Percentiles rank a stretch among this genome's conserved stretches.
These are phyloP conservation scores for Euplexia lucipara DNA, from an alignment of 2,888 invertebrate genomes.

Conservation along the genomic window DNA sequence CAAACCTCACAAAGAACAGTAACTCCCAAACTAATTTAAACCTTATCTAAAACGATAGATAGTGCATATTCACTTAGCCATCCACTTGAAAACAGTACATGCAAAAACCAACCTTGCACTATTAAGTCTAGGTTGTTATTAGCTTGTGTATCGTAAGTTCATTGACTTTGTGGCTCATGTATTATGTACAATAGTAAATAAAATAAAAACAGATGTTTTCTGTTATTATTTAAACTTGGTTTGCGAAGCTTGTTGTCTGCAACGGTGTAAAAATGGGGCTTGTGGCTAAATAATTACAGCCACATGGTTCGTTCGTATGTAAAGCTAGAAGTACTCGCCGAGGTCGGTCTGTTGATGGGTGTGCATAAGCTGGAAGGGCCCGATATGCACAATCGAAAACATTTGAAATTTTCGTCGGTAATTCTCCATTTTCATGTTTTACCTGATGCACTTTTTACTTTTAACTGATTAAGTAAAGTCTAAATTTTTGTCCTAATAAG, in stretches of 20 bases:
- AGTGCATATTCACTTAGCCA: slow-evolving; percentile 19
- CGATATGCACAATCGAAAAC: no score
- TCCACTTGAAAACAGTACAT: neutral
- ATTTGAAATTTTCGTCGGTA: no score
- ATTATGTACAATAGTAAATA: slow-evolving; percentile 10
- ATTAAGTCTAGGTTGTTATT: neutral
- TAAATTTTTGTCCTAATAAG: no score
- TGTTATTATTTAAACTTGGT: slow-evolving; percentile 7
- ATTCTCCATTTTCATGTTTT: no score
- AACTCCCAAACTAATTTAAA: slow-evolving; percentile 11
- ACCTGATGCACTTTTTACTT: no score
- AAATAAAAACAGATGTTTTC: slow-evolving; percentile 26
- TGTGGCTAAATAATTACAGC: no score
- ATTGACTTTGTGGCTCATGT: slow-evolving; percentile 31
- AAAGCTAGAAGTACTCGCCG: no score
- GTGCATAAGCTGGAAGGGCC: no score
- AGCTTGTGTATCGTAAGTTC: slow-evolving; percentile 18
- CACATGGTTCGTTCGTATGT: no score
- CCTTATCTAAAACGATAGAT: slow-evolving; percentile 18
- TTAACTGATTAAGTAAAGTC: no score
- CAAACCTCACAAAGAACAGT: slow-evolving; percentile 28
- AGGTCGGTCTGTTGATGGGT: no score
- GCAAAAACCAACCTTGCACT: neutral
- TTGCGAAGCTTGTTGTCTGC: neutral
- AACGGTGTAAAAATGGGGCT: no score